phyloP scores from a whole-genome alignment of 2,888 invertebrate genomes.

The Clivina fossor region DNA sequence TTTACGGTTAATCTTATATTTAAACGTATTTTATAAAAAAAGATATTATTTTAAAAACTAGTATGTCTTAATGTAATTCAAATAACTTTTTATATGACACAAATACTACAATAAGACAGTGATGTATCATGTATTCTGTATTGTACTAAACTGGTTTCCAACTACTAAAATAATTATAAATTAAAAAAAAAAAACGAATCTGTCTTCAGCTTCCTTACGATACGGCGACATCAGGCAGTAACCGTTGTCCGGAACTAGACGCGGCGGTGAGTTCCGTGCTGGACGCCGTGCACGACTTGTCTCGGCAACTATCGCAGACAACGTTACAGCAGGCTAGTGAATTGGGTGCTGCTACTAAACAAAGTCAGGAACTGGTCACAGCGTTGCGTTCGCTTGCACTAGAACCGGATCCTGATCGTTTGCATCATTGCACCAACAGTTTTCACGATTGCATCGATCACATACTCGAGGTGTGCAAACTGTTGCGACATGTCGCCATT shows the following conservation, averaged over 20 bases:
- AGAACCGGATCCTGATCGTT: slow-evolving; percentile 81
- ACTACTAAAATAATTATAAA: too few relatives aligned
- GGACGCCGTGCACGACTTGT: slow-evolving; percentile 68
- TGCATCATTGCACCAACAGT: slow-evolving; percentile 90
- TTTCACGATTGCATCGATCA: slow-evolving; percentile 98
- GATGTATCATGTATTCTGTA: too few relatives aligned
- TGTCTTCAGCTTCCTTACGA: slow-evolving; percentile 32
- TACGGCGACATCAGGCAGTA: slow-evolving; percentile 57
- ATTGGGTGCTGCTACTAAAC: slow-evolving; percentile 75
- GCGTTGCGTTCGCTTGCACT: slow-evolving; percentile 72
- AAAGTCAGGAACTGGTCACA: slow-evolving; percentile 70
- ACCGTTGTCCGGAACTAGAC: slow-evolving; percentile 64
- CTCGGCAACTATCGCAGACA: slow-evolving; percentile 76
- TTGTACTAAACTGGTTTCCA: too few relatives aligned
- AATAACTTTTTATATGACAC: too few relatives aligned
- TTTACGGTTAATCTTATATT: too few relatives aligned
- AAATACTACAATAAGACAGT: too few relatives aligned
- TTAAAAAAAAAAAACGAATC: too few relatives aligned
- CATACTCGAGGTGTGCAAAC: slow-evolving; percentile 96
- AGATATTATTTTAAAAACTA: too few relatives aligned
- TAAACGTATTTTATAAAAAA: too few relatives aligned
- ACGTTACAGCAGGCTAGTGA: slow-evolving; percentile 83
- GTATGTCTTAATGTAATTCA: too few relatives aligned
- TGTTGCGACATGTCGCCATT: slow-evolving; percentile 91
- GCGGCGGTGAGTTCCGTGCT: slow-evolving; percentile 67